Conservation (phyloP, 2,113 vertebrate genomes). For the Sigmodon hispidus region DNA sequence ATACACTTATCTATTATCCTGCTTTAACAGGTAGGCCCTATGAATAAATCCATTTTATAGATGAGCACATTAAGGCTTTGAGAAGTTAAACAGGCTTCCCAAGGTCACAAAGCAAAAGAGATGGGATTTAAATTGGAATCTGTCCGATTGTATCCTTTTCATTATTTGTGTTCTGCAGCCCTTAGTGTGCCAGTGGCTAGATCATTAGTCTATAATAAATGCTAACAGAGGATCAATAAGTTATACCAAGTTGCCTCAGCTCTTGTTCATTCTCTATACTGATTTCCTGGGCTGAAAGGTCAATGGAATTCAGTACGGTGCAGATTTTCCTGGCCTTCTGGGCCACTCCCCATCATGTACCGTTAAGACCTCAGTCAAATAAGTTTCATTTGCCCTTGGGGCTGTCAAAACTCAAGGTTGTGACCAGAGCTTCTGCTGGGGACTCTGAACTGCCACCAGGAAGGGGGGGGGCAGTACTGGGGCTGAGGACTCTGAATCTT, state of each 20-base stretch:
- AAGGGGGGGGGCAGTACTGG: background rate
- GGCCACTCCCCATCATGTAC: background rate
- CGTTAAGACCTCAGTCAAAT: background rate
- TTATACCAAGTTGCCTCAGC: background rate
- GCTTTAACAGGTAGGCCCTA: background rate
- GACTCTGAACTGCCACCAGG: background rate
- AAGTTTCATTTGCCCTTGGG: background rate
- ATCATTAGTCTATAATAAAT: background rate
- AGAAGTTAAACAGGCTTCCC: background rate
- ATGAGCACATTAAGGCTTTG: background rate
- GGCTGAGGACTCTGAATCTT: background rate
- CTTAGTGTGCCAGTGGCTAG: background rate
- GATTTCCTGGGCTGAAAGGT: background rate
- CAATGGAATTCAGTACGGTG: background rate
- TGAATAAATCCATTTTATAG: constrained; percentile 22
- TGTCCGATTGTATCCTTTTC: background rate
- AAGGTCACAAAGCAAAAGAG: background rate
- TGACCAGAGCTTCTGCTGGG: background rate
- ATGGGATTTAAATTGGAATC: background rate
- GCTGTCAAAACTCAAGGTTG: background rate
- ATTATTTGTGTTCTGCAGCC: background rate
- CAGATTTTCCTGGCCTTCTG: background rate
- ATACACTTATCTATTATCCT: background rate
- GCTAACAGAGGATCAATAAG: background rate
- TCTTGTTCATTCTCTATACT: background rate